Evolutionary conservation across 2,113 vertebrate species (phyloP), one percentile per base, ranked within the genome.

Genomic region (Mesocricetus auratus): DNA sequence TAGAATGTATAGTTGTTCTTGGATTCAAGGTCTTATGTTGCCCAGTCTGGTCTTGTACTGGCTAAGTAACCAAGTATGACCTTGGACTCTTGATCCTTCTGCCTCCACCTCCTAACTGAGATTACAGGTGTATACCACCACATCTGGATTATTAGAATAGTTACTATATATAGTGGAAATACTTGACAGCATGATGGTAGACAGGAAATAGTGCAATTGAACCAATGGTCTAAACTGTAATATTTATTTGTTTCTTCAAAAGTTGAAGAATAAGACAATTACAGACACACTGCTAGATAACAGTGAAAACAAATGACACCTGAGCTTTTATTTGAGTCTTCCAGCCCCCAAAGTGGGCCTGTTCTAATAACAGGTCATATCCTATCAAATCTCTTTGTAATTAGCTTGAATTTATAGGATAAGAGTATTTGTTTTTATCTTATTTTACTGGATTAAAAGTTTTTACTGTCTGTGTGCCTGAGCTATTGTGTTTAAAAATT

Each of bases 321-420:
- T 69, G n/a, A 73, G 24, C 58, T 90, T 96, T 83, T 69, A 31
- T 29, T 31, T 26, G 82, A 83, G 62, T 90, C 31, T 11, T 75
- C 58, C 42, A 22, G 3, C 10, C 1, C 16, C 69, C 10, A 86
- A 75, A 7, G 66, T 90, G 7, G 4, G 1, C 16, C 12, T 53
- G 47, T 83, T 81, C 81, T 96, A 79, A 94, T 93, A 96, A 16
- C 22, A 26, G 64, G 50, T 91, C 83, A 6, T 93, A 97, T 69
- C 39, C 58, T 5, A 42, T 89, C 86, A 69, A 39, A 60, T 47
- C 45, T 94, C 86, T 91, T 74, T 88, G 22, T 93, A 81, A 97
- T 92, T 92, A 47, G 36, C 81, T 71, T 78, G 2, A 64, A 93
- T 93, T 94, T 95, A 7, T 42, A 83, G 42, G 0, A 0, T 36